These are phyloP conservation scores for Tetragonula carbonaria DNA, from an alignment of 2,888 invertebrate species.

Conservation along the genomic window DNA sequence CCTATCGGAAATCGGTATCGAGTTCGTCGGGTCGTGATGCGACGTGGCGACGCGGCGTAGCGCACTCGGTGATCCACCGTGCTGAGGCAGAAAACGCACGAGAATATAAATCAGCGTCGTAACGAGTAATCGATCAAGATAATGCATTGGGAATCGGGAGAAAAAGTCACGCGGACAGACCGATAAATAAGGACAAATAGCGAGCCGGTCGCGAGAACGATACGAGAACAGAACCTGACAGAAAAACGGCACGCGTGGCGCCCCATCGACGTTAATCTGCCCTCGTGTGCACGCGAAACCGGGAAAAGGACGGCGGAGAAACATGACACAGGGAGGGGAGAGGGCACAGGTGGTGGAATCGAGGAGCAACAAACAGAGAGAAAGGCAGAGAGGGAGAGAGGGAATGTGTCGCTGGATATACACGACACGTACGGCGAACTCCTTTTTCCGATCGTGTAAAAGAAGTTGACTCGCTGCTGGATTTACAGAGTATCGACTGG, in stretches of 20 bases:
- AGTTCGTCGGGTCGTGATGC: constrained; percentile 19
- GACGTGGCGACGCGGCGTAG: constrained; percentile 6
- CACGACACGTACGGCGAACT: constrained; percentile 68
- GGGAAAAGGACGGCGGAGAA: constrained; percentile 24
- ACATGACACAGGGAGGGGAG: neutral
- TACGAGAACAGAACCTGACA: constrained; percentile 39
- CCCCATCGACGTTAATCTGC: constrained; percentile 61
- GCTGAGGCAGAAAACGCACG: constrained; percentile 50
- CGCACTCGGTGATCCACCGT: constrained; percentile 16
- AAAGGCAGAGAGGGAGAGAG: neutral
- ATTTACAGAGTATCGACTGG: constrained; percentile 65
- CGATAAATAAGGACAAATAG: constrained; percentile 72
- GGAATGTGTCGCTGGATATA: constrained; percentile 58
- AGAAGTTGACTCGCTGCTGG: constrained; percentile 65
- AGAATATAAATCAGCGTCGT: constrained; percentile 74
- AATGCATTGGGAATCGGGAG: constrained; percentile 69
- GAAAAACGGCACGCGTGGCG: constrained; percentile 69
- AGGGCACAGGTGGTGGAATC: neutral
- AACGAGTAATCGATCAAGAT: constrained; percentile 74
- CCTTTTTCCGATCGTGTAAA: constrained; percentile 64
- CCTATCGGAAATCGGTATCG: constrained; percentile 36
- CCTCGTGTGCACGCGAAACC: constrained; percentile 55
- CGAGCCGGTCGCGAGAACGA: constrained; percentile 60
- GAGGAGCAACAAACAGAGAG: neutral
- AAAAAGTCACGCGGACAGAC: constrained; percentile 65